A percentile compares a stretch with the other conserved stretches of the same genome.
phyloP scores from a whole-genome alignment of 2,113 vertebrate species.

The Taxidea taxus region DNA sequence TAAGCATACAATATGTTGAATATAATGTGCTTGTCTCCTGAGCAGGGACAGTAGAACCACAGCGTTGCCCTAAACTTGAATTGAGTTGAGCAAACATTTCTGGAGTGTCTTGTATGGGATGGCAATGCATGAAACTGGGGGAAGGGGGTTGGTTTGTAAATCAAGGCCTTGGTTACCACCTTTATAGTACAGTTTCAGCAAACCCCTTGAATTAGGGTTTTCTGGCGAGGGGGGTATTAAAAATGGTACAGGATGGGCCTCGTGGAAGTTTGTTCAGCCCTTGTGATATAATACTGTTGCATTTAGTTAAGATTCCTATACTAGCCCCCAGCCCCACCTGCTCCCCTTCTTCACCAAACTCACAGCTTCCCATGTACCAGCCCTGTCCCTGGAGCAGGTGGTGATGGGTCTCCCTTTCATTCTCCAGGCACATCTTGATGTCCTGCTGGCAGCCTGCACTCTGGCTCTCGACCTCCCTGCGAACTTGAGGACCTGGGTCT shows the following conservation, averaged over 20 bases:
- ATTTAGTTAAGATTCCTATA: background rate
- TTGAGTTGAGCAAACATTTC: background rate
- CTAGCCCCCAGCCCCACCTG: background rate
- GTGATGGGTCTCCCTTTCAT: slow-evolving; percentile 58
- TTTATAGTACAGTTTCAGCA: too few relatives aligned
- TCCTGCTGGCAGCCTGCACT: slow-evolving; percentile 41
- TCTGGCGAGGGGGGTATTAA: background rate
- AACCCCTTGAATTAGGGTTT: too few relatives aligned
- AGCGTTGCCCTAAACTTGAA: background rate
- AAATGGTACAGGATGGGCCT: background rate
- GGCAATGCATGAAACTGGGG: background rate
- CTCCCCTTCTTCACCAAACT: background rate
- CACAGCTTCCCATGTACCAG: background rate
- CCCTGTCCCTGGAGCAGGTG: slow-evolving; percentile 12
- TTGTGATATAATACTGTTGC: background rate
- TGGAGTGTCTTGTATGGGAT: background rate
- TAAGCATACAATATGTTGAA: background rate
- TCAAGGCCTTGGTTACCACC: background rate
- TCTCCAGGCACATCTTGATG: slow-evolving; percentile 47
- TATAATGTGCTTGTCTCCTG: background rate
- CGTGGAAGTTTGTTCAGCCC: background rate
- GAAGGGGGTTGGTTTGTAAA: background rate
- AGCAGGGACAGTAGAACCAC: background rate
- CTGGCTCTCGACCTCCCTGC: slow-evolving; percentile 26
- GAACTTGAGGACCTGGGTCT: slow-evolving; percentile 80